Evolutionary conservation across 2,113 vertebrate species (phyloP), one percentile per base, ranked within the genome.

Genomic region (Lutjanus erythropterus): DNA sequence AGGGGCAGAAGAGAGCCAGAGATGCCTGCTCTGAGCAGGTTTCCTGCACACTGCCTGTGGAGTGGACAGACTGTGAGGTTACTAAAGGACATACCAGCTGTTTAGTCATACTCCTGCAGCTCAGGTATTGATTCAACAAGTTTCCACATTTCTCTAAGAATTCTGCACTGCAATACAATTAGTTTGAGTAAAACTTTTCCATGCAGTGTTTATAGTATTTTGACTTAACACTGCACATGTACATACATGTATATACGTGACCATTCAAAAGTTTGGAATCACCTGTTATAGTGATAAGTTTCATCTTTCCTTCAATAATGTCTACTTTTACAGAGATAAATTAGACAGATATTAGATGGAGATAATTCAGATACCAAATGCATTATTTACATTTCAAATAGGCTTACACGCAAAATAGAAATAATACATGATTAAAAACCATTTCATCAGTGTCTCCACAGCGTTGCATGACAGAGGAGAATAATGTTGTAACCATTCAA

Each of bases 1-100:
- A 84, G 90, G 21, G 92, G 91, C 89, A 89, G 90, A 25, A 88
- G 81, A 87, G 91, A 83, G 89, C 86, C 86, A 64, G 73, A 61
- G 55, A 88, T 62, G 58, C 46, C 41, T 9, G 16, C 42, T 62
- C 37, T 61, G 50, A 47, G 44, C 15, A 31, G 9, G 49, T 21
- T 53, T 6, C 47, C 31, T 47, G 12, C 44, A 59, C 10, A 16
- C 39, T 29, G 74, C 16, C 44, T 60, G 52, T 66, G 33, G 52
- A 70, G 61, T 71, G 75, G 39, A 23, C 71, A 66, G 58, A 6
- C 61, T 53, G 59, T 12, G 25, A 70, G 85, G 85, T 93, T 75
- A 90, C 86, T 77, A 62, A 18, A 60, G 73, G 72, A 76, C 56
- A 65, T 27, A 19, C 52, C 27, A 33, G 14, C 19, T 68, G 65